phyloP scores from a whole-genome alignment of 2,113 vertebrate genomes.

The Cebus imitator region DNA sequence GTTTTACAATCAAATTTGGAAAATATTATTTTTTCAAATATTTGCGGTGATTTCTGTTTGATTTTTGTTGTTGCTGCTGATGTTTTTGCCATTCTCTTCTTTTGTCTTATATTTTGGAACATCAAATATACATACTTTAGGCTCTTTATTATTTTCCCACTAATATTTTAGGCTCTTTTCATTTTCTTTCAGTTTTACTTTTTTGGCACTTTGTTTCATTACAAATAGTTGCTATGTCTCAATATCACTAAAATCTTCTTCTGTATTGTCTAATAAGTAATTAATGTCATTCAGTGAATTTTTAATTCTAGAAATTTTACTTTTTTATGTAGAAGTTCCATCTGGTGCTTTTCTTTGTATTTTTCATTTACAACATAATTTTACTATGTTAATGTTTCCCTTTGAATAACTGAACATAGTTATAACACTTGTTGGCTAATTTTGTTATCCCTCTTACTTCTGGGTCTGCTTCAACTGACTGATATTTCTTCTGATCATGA shows the following conservation, averaged over 20 bases:
- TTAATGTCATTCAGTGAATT: background rate
- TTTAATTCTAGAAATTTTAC: background rate
- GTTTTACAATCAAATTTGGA: background rate
- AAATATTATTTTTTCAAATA: background rate
- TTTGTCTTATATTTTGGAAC: background rate
- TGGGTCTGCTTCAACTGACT: background rate
- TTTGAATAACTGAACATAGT: background rate
- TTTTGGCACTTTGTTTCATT: background rate
- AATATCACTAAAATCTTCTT: background rate
- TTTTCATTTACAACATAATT: background rate
- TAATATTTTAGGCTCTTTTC: background rate
- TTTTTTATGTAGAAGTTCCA: background rate
- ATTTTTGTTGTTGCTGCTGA: background rate
- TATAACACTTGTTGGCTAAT: background rate
- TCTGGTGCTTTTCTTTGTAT: background rate
- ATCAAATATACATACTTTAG: background rate
- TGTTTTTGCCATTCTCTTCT: background rate
- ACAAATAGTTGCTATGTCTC: background rate
- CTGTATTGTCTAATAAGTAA: background rate
- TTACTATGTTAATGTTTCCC: background rate
- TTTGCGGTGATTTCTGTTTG: background rate
- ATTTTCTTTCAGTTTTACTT: background rate
- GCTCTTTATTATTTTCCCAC: background rate
- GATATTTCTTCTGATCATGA: background rate
- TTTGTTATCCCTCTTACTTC: background rate